Evolutionary conservation across 2,888 invertebrate genomes (phyloP), one percentile per base, ranked within the genome.

Genomic region (Euplexia lucipara): DNA sequence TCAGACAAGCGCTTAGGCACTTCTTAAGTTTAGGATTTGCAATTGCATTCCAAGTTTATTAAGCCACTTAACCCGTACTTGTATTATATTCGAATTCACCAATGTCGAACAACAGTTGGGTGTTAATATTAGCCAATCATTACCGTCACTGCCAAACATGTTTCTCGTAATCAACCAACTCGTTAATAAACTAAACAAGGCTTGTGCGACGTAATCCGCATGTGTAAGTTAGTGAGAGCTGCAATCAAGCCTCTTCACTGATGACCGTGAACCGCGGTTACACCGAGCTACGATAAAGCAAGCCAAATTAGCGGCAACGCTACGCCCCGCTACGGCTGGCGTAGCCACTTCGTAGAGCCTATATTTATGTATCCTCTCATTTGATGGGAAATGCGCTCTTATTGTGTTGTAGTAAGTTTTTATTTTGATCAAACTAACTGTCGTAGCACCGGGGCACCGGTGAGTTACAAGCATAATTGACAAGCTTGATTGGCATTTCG

Each of bases 161-260:
- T 59, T 30, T 44, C 20, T 35, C 32, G 16, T 60, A 52, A 65
- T 32, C 35, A 66, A 59, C n/a, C 47, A 45, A n/a, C 30, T 57
- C 37, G n/a, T 54, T 47, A 20, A 42, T 59, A 44, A 66, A 58
- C 57, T 65, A 76, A 70, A 70, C 70, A 49, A 48, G 44, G 18
- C 48, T 45, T 59, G 48, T 44, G 26, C 54, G 35, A 49, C 41
- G 37, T 74, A 65, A 54, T 64, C 70, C 47, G 60, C n/a, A 63
- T 76, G 60, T 80, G 86, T 86, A 87, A 88, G 83, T 86, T 81
- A 79, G 81, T 68, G 62, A 80, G 67, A 76, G 72, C 69, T 85
- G 89, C 89, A 92, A 93, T 92, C 90, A 92, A 87, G 88, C 78
- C 89, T 85, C 89, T 90, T 91, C 88, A 88, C 79, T 78, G 81